phyloP scores from a whole-genome alignment of 2,888 invertebrate species.

The Mimumesa dahlbomi region DNA sequence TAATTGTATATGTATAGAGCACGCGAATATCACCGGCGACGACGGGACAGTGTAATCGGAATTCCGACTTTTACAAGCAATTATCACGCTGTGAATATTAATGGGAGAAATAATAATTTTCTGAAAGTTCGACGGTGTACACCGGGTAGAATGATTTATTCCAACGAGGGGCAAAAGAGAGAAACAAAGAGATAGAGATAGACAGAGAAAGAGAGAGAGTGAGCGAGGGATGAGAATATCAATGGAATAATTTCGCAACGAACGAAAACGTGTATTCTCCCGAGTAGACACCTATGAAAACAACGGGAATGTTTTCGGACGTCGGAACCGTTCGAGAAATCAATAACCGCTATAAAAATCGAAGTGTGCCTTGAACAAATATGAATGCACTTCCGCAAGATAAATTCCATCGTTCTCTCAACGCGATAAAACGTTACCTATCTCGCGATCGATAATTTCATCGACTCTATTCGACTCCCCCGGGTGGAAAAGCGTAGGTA shows the following conservation, averaged over 20 bases:
- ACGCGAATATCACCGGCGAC: no score
- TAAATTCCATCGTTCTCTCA: neutral
- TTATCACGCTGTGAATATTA: no score
- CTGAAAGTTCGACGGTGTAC: no score
- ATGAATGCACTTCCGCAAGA: slow-evolving; percentile 4
- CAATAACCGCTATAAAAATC: slow-evolving; percentile 36
- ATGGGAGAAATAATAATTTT: no score
- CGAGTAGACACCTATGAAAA: neutral
- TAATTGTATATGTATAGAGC: neutral
- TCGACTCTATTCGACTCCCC: neutral
- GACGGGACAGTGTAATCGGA: no score
- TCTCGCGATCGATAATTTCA: neutral
- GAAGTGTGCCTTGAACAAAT: slow-evolving; percentile 12
- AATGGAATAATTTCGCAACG: neutral
- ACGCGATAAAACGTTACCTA: neutral
- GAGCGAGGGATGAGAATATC: slow-evolving; percentile 5
- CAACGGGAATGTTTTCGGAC: slow-evolving; percentile 19
- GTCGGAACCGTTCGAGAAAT: slow-evolving; percentile 6
- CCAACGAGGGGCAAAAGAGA: no score
- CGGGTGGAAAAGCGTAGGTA: no score
- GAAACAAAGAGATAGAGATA: neutral
- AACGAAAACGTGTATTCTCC: neutral
- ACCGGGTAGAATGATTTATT: no score
- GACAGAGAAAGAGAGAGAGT: neutral
- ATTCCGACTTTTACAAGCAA: no score